These are phyloP conservation scores for Podarcis cretensis DNA, from an alignment of 2,113 vertebrate genomes.

Conservation along the genomic window DNA sequence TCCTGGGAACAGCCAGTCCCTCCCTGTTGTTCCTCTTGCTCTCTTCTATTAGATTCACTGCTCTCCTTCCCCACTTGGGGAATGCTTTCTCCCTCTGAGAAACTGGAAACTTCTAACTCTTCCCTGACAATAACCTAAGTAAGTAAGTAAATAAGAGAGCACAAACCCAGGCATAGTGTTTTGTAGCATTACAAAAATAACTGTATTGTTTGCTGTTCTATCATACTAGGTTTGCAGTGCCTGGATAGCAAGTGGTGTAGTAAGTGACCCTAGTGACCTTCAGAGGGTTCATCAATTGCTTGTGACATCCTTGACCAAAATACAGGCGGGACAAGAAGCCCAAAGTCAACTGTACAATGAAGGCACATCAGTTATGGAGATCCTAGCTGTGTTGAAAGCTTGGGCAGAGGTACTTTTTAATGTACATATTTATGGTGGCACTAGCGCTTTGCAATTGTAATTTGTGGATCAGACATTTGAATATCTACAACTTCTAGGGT, in stretches of 20 bases:
- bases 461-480: neutral
- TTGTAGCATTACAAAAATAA: neutral
- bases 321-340: conserved; percentile 85
- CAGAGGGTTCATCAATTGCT: conserved; percentile 92
- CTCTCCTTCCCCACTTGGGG: too few species aligned
- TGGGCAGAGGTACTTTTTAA: conserved; percentile 88
- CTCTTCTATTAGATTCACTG: too few species aligned
- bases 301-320: conserved; percentile 88
- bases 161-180: neutral
- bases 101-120: too few species aligned
- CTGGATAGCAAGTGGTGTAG: conserved; percentile 92
- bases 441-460: conserved; percentile 14
- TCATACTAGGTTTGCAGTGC: conserved; percentile 90
- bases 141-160: neutral
- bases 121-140: neutral
- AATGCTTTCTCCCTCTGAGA: too few species aligned
- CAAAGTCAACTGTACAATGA: conserved; percentile 87
- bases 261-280: conserved; percentile 89
- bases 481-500: too few species aligned
- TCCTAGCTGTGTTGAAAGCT: conserved; percentile 91
- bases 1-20: too few species aligned
- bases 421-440: neutral
- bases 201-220: conserved; percentile 46
- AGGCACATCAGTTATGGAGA: conserved; percentile 91
- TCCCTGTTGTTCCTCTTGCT: too few species aligned